phyloP scores from a whole-genome alignment of 1,140 invertebrate species.

The Anagrus nilaparvatae region DNA sequence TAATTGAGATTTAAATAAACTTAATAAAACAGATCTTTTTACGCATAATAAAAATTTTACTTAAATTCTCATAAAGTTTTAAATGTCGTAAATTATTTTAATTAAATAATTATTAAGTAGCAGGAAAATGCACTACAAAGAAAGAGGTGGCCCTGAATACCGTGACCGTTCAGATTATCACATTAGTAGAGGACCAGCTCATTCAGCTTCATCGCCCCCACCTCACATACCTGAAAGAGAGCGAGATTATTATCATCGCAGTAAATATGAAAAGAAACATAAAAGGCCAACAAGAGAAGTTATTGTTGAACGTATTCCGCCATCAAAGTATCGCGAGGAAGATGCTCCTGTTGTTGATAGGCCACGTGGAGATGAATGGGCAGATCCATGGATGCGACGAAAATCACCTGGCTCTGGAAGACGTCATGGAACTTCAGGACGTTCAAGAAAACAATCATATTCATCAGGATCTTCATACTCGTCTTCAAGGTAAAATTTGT shows the following conservation, averaged over 20 bases:
- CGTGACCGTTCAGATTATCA: conserved; percentile 38
- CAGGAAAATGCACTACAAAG: conserved; percentile 39
- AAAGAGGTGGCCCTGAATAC: conserved; percentile 31
- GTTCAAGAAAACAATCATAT: conserved; percentile 48
- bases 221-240: conserved; percentile 35
- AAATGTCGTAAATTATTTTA: background rate
- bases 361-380: conserved; percentile 74
- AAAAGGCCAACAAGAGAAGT: conserved; percentile 63
- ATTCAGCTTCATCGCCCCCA: conserved; percentile 32
- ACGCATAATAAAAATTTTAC: no score
- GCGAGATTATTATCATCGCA: conserved; percentile 32
- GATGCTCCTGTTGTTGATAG: conserved; percentile 30
- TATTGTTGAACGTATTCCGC: conserved; percentile 61
- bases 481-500: conserved; percentile 63
- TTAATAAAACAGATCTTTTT: background rate
- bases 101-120: conserved; percentile 4
- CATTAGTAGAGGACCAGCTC: conserved; percentile 25
- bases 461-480: conserved; percentile 69
- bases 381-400: conserved; percentile 83
- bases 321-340: conserved; percentile 41
- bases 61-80: no score
- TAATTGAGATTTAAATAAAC: background rate
- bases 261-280: conserved; percentile 44
- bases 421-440: conserved; percentile 36
- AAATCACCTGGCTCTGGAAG: conserved; percentile 50